A percentile compares a stretch with the other conserved stretches of the same genome.
Evolutionary conservation across 1,140 invertebrate species (phyloP).

Genomic region (Aphelinus atriplicis): DNA sequence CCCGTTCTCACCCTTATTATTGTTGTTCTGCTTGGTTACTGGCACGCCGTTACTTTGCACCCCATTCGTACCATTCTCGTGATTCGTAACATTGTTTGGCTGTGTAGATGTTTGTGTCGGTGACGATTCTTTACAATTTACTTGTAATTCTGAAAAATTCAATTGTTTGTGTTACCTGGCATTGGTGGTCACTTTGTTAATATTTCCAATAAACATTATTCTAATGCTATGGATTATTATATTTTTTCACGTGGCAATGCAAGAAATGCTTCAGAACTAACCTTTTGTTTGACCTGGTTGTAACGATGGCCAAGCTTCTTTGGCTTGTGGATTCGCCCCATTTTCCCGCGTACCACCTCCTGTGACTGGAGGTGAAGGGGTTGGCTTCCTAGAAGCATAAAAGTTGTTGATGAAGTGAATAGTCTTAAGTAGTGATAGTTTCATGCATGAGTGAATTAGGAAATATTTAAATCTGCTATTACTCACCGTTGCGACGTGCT

Average conservation of each 20-base stretch:
- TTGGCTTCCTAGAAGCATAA: constrained; percentile 63
- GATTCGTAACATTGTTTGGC: constrained; percentile 49
- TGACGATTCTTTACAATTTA: constrained; percentile 60
- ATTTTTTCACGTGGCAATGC: no score
- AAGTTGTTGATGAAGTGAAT: neutral
- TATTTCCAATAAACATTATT: no score
- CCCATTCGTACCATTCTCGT: constrained; percentile 45
- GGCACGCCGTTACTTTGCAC: constrained; percentile 44
- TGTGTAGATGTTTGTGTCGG: constrained; percentile 54
- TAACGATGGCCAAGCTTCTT: constrained; percentile 79
- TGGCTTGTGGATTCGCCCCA: constrained; percentile 65
- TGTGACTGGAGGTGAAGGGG: constrained; percentile 65
- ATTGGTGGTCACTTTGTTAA: no score
- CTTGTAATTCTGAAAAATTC: constrained; percentile 54
- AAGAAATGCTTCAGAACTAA: constrained; percentile 40
- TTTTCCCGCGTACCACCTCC: constrained; percentile 60
- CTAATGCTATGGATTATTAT: constrained; percentile 17
- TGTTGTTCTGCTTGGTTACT: constrained; percentile 60
- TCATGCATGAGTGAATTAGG: neutral
- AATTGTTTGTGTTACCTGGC: no score
- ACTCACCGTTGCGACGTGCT: constrained; percentile 59
- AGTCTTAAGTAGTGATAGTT: neutral
- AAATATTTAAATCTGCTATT: constrained; percentile 27
- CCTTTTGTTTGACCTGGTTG: constrained; percentile 64
- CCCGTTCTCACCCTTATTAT: constrained; percentile 60